phyloP scores from a whole-genome alignment of 2,888 invertebrate species.

The Nezara viridula region DNA sequence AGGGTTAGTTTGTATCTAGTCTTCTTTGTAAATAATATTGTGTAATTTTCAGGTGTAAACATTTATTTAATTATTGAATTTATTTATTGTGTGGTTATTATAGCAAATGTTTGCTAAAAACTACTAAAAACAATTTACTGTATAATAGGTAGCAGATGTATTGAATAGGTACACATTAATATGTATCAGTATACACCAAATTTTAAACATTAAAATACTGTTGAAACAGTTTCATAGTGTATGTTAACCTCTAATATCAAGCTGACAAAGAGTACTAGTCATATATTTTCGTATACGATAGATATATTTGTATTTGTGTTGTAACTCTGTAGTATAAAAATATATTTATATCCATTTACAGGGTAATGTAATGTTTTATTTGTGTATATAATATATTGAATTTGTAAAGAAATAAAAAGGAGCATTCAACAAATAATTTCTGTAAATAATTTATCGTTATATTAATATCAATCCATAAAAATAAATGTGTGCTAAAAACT shows the following conservation, averaged over 20 bases:
- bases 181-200: slow-evolving; percentile 27
- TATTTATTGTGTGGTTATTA: slow-evolving; percentile 43
- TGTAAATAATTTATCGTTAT: slow-evolving; percentile 57
- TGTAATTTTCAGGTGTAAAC: slow-evolving; percentile 33
- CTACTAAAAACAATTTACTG: slow-evolving; percentile 32
- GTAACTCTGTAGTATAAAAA: slow-evolving; percentile 57
- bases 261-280: slow-evolving; percentile 58
- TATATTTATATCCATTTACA: slow-evolving; percentile 52
- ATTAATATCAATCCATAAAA: slow-evolving; percentile 25
- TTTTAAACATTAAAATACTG: slow-evolving; percentile 44
- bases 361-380: slow-evolving; percentile 58
- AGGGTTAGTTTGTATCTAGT: slow-evolving; percentile 54
- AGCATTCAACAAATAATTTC: slow-evolving; percentile 28
- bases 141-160: not conserved
- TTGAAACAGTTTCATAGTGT: slow-evolving; percentile 33
- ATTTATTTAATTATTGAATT: slow-evolving; percentile 27
- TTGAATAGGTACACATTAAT: slow-evolving; percentile 18
- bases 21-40: slow-evolving; percentile 49
- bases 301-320: slow-evolving; percentile 58
- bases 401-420: slow-evolving; percentile 54
- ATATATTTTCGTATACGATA: slow-evolving; percentile 61
- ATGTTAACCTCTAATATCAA: slow-evolving; percentile 54
- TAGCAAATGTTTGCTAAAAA: not conserved
- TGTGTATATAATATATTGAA: slow-evolving; percentile 54
- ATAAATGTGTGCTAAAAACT: slow-evolving; percentile 40